A percentile compares a stretch with the other conserved stretches of the same genome.
These are phyloP conservation scores for Peromyscus polionotus DNA, from an alignment of 2,113 vertebrate genomes.

Conservation along the genomic window DNA sequence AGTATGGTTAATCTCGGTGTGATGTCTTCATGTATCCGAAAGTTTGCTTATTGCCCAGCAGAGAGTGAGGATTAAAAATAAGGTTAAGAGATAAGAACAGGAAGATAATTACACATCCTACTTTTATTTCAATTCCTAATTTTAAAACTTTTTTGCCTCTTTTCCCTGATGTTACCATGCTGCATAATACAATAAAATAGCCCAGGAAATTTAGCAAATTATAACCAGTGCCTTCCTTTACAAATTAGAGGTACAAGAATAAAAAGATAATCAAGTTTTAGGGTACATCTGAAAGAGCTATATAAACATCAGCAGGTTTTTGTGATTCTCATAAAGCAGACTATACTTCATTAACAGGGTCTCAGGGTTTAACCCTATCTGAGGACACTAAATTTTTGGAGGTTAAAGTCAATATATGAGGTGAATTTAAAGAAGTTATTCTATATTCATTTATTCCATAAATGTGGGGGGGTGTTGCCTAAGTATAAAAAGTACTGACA, in stretches of 20 bases:
- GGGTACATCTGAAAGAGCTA: not conserved
- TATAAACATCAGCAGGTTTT: not conserved
- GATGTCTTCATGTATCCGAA: not conserved
- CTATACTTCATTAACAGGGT: not conserved
- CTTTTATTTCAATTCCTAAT: slow-evolving; percentile 63
- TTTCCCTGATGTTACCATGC: slow-evolving; percentile 6
- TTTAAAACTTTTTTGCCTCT: slow-evolving; percentile 48
- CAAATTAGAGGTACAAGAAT: slow-evolving; percentile 16
- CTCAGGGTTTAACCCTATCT: not conserved
- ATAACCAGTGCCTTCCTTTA: not conserved
- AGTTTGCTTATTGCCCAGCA: not conserved
- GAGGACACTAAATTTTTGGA: slow-evolving; percentile 4
- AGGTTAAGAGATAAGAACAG: slow-evolving; percentile 38
- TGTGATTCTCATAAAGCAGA: not conserved
- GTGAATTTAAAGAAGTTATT: slow-evolving; percentile 22
- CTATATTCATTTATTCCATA: slow-evolving; percentile 23
- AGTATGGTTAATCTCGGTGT: not conserved
- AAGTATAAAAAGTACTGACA: not conserved
- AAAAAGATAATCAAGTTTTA: slow-evolving; percentile 20
- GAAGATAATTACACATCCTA: slow-evolving; percentile 50
- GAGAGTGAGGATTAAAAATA: slow-evolving; percentile 45
- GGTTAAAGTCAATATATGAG: not conserved
- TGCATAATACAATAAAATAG: not conserved
- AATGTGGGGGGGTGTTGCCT: not conserved
- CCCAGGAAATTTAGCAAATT: slow-evolving; percentile 50